Evolutionary conservation across 2,797 vertebrate species (phyloP).

Genomic region (Sorex maritimensis): DNA sequence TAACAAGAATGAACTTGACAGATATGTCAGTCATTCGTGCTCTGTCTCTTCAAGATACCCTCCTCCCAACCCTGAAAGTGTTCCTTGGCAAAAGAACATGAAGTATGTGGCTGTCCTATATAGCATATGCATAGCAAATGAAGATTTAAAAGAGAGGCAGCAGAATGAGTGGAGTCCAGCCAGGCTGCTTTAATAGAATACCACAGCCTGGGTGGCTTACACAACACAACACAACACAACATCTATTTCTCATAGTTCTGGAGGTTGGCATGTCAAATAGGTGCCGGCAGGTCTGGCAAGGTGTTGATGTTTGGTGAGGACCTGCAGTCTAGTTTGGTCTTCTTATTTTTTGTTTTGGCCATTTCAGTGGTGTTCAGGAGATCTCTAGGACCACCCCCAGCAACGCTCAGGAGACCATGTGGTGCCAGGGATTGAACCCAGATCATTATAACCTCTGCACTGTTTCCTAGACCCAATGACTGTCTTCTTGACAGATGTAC

Average conservation of each 20-base stretch:
- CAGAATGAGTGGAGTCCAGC: not conserved
- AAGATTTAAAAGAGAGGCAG: not conserved
- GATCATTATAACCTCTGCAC: too few relatives aligned
- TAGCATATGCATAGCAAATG: not conserved
- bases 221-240: too few relatives aligned
- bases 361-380: too few relatives aligned
- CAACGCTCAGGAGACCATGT: too few relatives aligned
- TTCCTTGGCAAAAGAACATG: conserved; percentile 5
- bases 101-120: not conserved
- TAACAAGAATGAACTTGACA: not conserved
- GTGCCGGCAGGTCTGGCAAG: not conserved
- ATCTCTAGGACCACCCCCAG: too few relatives aligned
- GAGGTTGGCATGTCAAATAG: not conserved
- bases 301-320: not conserved
- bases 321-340: not conserved
- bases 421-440: too few relatives aligned
- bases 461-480: not conserved
- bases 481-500: not conserved
- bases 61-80: not conserved
- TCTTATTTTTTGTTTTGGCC: too few relatives aligned
- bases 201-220: too few relatives aligned
- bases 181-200: not conserved
- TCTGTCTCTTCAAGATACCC: not conserved
- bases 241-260: too few relatives aligned
- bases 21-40: not conserved